A percentile compares a stretch with the other conserved stretches of the same genome.
phyloP scores from a whole-genome alignment of 2,113 vertebrate genomes.

The Anoura caudifer region DNA sequence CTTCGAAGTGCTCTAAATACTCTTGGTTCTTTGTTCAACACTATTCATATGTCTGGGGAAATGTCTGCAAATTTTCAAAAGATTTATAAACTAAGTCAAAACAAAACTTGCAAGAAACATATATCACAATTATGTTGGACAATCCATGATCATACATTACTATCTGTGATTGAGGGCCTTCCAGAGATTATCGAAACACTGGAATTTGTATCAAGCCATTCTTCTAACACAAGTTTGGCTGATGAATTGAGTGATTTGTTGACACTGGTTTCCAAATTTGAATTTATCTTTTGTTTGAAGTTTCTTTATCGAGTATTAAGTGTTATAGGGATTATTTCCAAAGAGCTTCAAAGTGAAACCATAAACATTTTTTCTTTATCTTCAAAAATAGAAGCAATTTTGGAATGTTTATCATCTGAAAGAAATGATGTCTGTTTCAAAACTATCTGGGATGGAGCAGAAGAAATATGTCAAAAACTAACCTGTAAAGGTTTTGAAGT shows the following conservation, averaged over 20 bases:
- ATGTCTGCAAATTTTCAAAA: slow-evolving; percentile 54
- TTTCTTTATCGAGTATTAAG: slow-evolving; percentile 71
- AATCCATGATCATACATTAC: slow-evolving; percentile 37
- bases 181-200: slow-evolving; percentile 64
- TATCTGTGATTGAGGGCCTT: slow-evolving; percentile 61
- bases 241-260: slow-evolving; percentile 59
- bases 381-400: slow-evolving; percentile 74
- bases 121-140: slow-evolving; percentile 60
- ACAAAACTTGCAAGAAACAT: slow-evolving; percentile 65
- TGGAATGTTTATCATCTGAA: slow-evolving; percentile 72
- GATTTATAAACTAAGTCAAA: slow-evolving; percentile 60
- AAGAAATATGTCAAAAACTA: slow-evolving; percentile 68
- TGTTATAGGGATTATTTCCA: slow-evolving; percentile 73
- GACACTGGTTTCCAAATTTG: slow-evolving; percentile 65
- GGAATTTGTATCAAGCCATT: neutral
- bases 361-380: slow-evolving; percentile 68
- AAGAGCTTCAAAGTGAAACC: slow-evolving; percentile 70
- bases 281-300: slow-evolving; percentile 73
- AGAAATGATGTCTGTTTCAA: slow-evolving; percentile 62
- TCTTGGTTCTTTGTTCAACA: slow-evolving; percentile 54
- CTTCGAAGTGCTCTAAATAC: slow-evolving; percentile 55
- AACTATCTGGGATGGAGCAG: slow-evolving; percentile 63
- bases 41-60: slow-evolving; percentile 44
- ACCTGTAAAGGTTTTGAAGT: slow-evolving; percentile 66
- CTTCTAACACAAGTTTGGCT: slow-evolving; percentile 39